Conservation (phyloP, 2,113 vertebrate genomes). For the Aldabrachelys gigantea region DNA sequence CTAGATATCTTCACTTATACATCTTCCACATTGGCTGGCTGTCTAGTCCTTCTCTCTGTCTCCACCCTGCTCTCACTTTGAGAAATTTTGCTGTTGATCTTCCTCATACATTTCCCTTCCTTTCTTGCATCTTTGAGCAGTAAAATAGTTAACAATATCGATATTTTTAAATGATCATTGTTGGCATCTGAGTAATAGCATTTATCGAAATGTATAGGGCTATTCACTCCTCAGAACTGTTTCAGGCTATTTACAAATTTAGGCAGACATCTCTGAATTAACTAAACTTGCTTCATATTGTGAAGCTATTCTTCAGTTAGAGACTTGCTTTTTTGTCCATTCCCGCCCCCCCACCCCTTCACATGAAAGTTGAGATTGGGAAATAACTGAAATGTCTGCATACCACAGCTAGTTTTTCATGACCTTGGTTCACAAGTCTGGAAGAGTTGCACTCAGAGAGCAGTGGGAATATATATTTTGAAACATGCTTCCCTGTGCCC, state of each 20-base stretch:
- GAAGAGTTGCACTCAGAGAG: neutral
- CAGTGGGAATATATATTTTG: neutral
- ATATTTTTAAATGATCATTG: neutral
- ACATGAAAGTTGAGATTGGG: neutral
- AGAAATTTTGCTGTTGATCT: neutral
- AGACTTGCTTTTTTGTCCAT: neutral
- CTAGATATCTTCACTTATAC: neutral
- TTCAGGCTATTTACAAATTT: neutral
- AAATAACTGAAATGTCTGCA: fast-evolving
- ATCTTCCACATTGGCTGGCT: neutral
- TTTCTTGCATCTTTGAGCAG: neutral
- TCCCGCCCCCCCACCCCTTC: neutral
- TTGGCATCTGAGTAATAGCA: neutral
- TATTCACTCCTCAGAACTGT: neutral
- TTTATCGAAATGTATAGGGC: fast-evolving
- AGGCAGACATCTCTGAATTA: neutral
- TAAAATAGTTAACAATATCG: neutral
- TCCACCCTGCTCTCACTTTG: neutral
- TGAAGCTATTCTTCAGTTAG: neutral
- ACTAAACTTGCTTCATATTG: neutral
- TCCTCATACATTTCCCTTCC: neutral
- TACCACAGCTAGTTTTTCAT: neutral
- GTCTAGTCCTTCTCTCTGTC: neutral
- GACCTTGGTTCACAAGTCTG: neutral
- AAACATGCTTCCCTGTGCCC: neutral